A percentile compares a stretch with the other conserved stretches of the same genome.
phyloP scores from a whole-genome alignment of 2,888 invertebrate species.

The Drosophila hamatofila region DNA sequence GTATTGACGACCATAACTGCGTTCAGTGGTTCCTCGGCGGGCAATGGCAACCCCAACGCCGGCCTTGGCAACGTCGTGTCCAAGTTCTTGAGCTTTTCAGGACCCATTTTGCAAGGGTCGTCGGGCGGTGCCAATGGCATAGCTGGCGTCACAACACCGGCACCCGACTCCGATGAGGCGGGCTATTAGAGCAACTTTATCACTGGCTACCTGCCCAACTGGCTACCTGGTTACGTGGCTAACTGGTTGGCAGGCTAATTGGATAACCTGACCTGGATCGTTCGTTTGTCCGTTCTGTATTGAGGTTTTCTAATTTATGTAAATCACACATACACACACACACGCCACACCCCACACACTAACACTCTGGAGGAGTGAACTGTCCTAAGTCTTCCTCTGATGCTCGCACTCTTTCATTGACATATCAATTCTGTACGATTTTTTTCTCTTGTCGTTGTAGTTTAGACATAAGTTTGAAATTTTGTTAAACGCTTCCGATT shows the following conservation, averaged over 20 bases:
- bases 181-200: conserved; percentile 74
- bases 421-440: conserved; percentile 37
- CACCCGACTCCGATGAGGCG: conserved; percentile 84
- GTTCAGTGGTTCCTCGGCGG: conserved; percentile 85
- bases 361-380: conserved; percentile 21
- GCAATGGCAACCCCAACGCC: conserved; percentile 84
- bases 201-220: conserved; percentile 16
- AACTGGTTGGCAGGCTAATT: conserved; percentile 10
- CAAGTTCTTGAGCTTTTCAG: conserved; percentile 84
- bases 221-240: conserved; percentile 10
- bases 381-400: conserved; percentile 25
- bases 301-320: conserved; percentile 51
- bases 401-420: conserved; percentile 44
- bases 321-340: conserved; percentile 16
- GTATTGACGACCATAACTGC: conserved; percentile 86
- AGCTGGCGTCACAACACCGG: conserved; percentile 75
- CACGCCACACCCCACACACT: neutral
- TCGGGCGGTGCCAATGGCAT: conserved; percentile 78
- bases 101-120: conserved; percentile 85
- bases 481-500: conserved; percentile 39
- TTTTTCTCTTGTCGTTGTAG: conserved; percentile 43
- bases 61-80: conserved; percentile 84
- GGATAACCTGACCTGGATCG: conserved; percentile 18
- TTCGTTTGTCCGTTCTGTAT: conserved; percentile 26
- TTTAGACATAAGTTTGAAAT: conserved; percentile 46